Conservation (phyloP, 2,888 invertebrate species). For the Apodemia mormo region DNA sequence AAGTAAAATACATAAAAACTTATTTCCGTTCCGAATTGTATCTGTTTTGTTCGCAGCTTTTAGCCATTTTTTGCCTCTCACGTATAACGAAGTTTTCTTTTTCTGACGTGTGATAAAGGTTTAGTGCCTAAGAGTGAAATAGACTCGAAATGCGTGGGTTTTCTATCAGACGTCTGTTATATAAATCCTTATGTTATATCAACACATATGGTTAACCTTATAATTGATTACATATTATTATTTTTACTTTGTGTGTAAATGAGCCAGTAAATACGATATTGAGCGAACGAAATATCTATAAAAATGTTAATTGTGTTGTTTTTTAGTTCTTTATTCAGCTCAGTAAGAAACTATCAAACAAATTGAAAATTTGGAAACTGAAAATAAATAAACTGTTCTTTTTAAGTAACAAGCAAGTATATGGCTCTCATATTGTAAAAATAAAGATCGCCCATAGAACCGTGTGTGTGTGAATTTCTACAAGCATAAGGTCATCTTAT, state of each 20-base stretch:
- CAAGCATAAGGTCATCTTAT: no score
- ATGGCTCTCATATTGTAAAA: no score
- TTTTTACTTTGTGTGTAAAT: background rate
- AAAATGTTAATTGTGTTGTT: no score
- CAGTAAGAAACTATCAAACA: no score
- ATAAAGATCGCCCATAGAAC: no score
- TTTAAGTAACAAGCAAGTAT: no score
- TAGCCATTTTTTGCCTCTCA: background rate
- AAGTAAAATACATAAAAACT: background rate
- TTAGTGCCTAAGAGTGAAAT: background rate
- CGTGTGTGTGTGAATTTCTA: no score
- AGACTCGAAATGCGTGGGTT: background rate
- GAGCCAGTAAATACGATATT: no score
- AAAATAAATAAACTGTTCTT: no score
- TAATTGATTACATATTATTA: background rate
- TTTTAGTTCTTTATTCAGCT: no score
- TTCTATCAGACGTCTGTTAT: background rate
- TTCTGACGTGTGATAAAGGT: constrained; percentile 11
- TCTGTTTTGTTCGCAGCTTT: background rate
- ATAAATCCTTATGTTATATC: background rate
- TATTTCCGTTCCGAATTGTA: background rate
- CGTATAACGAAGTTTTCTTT: background rate
- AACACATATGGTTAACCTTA: background rate
- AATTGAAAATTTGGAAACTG: no score
- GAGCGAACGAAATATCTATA: no score